phyloP scores from a whole-genome alignment of 1,140 invertebrate genomes.

The Leptopilina clavipes region DNA sequence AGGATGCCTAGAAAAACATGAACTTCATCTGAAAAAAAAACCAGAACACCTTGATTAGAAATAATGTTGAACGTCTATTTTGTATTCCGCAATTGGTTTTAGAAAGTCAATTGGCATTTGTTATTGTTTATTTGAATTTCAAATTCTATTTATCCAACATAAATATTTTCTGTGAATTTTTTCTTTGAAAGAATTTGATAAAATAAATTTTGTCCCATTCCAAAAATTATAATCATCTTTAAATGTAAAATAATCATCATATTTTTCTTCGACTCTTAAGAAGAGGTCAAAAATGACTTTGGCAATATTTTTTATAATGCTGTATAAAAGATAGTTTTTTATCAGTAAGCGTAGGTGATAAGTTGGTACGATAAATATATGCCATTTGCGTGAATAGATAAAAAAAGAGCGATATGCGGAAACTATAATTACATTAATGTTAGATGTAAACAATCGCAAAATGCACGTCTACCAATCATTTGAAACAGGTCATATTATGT shows the following conservation, averaged over 20 bases:
- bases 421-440: constrained; percentile 25
- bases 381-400: not conserved
- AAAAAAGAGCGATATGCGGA: not conserved
- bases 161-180: too few relatives aligned
- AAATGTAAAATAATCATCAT: not conserved
- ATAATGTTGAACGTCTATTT: too few relatives aligned
- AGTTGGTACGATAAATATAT: not conserved
- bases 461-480: not conserved
- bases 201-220: too few relatives aligned
- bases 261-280: not conserved
- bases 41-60: not conserved
- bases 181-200: too few relatives aligned
- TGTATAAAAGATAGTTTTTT: not conserved
- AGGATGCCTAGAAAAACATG: too few relatives aligned
- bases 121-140: too few relatives aligned
- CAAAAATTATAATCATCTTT: too few relatives aligned
- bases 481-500: constrained; percentile 28
- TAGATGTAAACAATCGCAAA: constrained; percentile 29
- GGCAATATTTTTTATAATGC: too few relatives aligned
- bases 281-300: too few relatives aligned
- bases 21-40: not conserved
- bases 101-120: too few relatives aligned
- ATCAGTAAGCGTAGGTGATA: not conserved
- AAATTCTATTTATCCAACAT: too few relatives aligned
- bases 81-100: too few relatives aligned